Base-by-base conservation (phyloP, 2,113 vertebrate species). In the Trochalopteron elliotii region DNA sequence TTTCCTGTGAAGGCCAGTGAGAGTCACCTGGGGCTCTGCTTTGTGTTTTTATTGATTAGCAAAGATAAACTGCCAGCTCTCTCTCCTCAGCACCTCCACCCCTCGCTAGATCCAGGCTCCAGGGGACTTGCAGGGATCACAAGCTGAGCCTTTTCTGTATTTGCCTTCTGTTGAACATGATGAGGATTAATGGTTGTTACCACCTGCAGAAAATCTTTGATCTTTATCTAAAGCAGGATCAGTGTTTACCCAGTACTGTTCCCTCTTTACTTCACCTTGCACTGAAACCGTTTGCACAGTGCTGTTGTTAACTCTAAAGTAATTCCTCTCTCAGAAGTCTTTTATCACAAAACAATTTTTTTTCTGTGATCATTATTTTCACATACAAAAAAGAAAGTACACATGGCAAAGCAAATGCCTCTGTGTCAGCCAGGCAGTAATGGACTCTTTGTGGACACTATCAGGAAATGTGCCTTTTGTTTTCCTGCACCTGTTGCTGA, bases 401-500 rank as follows among this genome's bases (percentile, higher is more conserved):
- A 1, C 61, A n/a, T 27, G 40, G 75, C 35, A 89, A 75, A 84
- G 63, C 0, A 0, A 92, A 84, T 50, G 83, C 44, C 65, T 39
- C 64, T 79, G 79, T 93, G 86, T 72, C 72, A 82, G 71, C 67
- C 64, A 61, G 28, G 67, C 42, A 85, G 77, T 85, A 95, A 95
- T 85, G 49, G 83, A 59, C 72, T 83, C 78, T 96, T 95, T 96
- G 96, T 93, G 83, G 70, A 74, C 68, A 39, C 56, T 59, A 18
- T 42, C 89, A 95, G 95, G 94, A 94, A 94, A 86, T 79, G 88
- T 88, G 71, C 60, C 89, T 81, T 94, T 97, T 97, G 92, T 95
- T 81, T 81, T 60, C 82, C 60, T 87, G 95, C 93, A 92, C 94
- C 87, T 96, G 96, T 83, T 90, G 79, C 85, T 95, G 60, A 72